Percentiles rank a stretch among this genome's conserved stretches.
Conservation (phyloP, 2,113 vertebrate species). For the Ptilorrhoa leucosticta region DNA sequence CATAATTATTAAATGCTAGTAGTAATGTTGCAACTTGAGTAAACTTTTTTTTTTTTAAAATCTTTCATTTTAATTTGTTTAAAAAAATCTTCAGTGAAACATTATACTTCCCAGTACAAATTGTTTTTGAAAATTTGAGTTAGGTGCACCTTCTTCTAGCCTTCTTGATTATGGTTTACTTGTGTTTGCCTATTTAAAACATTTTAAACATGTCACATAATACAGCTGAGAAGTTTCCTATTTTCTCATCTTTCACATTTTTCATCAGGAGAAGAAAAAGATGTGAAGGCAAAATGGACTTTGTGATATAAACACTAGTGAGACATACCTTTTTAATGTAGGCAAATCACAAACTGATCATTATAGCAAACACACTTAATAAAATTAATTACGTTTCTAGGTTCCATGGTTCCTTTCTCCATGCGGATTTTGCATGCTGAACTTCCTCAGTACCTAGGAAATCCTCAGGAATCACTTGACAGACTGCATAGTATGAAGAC, state of each 20-base stretch:
- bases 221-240: neutral
- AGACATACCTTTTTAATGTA: neutral
- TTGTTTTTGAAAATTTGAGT: neutral
- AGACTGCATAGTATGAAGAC: slow-evolving; percentile 89
- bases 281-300: neutral
- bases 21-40: neutral
- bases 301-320: neutral
- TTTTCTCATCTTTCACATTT: neutral
- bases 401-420: slow-evolving; percentile 97
- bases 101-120: neutral
- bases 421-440: slow-evolving; percentile 94
- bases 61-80: neutral
- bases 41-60: neutral
- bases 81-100: neutral
- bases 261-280: neutral
- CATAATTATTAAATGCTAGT: neutral
- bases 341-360: neutral
- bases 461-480: slow-evolving; percentile 92
- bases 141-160: neutral
- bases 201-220: neutral
- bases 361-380: neutral
- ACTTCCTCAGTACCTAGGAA: slow-evolving; percentile 91
- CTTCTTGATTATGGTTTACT: neutral
- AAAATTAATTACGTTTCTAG: slow-evolving; percentile 59
- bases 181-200: neutral